Evolutionary conservation across 2,113 vertebrate genomes (phyloP), one percentile per base, ranked within the genome.

Genomic region (Perca schrenkii): DNA sequence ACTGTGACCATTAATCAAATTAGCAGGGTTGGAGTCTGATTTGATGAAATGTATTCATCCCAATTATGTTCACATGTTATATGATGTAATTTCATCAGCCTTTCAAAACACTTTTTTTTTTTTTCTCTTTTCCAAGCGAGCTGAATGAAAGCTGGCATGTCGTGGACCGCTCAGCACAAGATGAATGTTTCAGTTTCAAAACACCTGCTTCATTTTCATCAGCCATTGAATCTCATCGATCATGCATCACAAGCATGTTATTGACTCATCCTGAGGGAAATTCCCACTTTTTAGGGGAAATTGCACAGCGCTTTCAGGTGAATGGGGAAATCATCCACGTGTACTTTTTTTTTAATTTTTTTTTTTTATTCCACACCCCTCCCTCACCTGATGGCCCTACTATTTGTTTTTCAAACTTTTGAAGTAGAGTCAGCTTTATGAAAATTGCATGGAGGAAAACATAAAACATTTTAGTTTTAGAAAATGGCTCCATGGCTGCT

Each of bases 171-270:
- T 75, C n/a, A 25, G 88, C 90, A 79, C 70, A 86, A 89, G 94
- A 95, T 80, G 86, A 92, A 94, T 90, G 90, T 85, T 83, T 89
- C 50, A 6, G 49, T 82, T 88, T 70, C 78, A 79, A 92, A 93
- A 92, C 94, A 94, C 93, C 94, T 94, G 93, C 87, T 94, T 91
- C 74, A 82, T 95, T 94, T 93, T 91, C 92, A 91, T 88, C 89
- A 90, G 88, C 86, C 86, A 28, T 72, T 88, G 88, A 88, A 90
- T 93, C 89, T 47, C 91, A 89, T 92, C 84, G 81, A 93, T 92
- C 90, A 91, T 67, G 85, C 69, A 69, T 91, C 83, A 50, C 85
- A 22, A 82, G 85, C 86, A 76, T 28, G 75, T 86, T 90, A 90
- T 85, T 86, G 91, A 86, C 84, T 91, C 83, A 86, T 92, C 89